These are phyloP conservation scores for Nyctibius bracteatus DNA, from an alignment of 2,113 vertebrate genomes.

Conservation along the genomic window DNA sequence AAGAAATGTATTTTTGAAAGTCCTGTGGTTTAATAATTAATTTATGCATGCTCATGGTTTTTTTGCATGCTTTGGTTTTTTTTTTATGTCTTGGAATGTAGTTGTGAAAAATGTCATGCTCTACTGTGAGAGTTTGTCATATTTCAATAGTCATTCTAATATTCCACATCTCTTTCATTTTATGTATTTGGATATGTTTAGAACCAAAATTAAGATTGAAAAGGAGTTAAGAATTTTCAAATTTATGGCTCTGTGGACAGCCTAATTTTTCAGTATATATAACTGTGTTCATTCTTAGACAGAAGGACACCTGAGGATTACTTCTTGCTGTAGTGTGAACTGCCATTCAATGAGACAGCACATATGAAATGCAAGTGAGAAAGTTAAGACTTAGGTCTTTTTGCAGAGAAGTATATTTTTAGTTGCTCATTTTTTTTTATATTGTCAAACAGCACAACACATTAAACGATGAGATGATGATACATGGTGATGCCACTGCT, in stretches of 20 bases:
- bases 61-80: rapidly evolving
- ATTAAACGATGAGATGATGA: neutral
- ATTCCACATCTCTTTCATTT: neutral
- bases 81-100: neutral
- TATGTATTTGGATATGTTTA: neutral
- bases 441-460: neutral
- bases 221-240: neutral
- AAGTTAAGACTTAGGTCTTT: neutral
- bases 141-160: neutral
- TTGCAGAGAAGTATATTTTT: neutral
- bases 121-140: neutral
- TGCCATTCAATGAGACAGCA: neutral
- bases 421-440: neutral
- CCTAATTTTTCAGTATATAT: neutral
- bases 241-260: neutral
- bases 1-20: neutral
- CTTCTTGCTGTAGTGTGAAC: neutral
- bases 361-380: neutral
- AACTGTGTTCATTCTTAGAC: neutral
- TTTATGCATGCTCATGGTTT: neutral
- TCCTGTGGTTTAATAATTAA: neutral
- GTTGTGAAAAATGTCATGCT: neutral
- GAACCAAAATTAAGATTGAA: neutral
- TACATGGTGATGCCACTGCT: neutral
- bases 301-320: neutral